Conservation (phyloP, 2,113 vertebrate genomes). For the Tragulus kanchil region DNA sequence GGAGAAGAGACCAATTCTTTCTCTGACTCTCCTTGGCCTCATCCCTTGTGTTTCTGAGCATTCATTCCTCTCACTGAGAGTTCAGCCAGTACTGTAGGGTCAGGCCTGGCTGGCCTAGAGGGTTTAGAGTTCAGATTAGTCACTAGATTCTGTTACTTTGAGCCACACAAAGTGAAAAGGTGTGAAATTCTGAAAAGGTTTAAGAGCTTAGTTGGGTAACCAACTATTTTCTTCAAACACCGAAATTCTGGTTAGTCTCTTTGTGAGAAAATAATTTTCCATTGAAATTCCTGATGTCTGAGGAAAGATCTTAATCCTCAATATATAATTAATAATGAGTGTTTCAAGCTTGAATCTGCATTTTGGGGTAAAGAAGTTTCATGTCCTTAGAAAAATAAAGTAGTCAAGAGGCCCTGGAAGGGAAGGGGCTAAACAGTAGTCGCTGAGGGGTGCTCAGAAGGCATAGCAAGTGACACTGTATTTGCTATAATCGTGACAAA, state of each 20-base stretch:
- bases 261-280: not conserved
- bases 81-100: not conserved
- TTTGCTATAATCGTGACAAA: not conserved
- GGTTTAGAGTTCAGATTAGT: not conserved
- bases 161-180: not conserved
- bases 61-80: not conserved
- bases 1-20: not conserved
- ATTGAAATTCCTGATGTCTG: not conserved
- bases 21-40: not conserved
- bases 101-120: not conserved
- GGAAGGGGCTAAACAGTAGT: no score
- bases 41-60: not conserved
- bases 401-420: not conserved
- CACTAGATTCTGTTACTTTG: constrained; percentile 1
- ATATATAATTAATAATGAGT: not conserved
- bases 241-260: not conserved
- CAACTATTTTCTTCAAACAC: not conserved
- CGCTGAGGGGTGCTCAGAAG: not conserved
- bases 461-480: not conserved
- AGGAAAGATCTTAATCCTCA: no score
- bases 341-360: not conserved
- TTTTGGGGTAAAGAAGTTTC: not conserved
- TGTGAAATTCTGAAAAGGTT: not conserved
- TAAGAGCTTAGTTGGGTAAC: not conserved
- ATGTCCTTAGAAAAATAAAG: not conserved